phyloP scores from a whole-genome alignment of 1,140 invertebrate genomes.

The Gonatopus flavifemur region DNA sequence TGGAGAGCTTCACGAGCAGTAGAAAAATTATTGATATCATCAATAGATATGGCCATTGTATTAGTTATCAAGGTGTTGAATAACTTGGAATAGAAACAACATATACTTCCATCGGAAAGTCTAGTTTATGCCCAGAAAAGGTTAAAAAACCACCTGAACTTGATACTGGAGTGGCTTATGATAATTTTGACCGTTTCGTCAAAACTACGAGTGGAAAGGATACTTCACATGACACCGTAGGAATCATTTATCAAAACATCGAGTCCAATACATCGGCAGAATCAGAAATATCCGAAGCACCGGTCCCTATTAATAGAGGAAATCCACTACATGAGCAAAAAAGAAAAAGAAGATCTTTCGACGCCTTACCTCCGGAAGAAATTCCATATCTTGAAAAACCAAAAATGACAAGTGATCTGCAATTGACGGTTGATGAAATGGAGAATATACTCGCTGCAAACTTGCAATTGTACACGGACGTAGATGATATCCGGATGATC shows the following conservation, averaged over 20 bases:
- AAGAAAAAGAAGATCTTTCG: slow-evolving; percentile 10
- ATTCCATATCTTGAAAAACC: slow-evolving; percentile 23
- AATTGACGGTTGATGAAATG: background rate
- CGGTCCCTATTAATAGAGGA: background rate
- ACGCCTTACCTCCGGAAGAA: slow-evolving; percentile 4
- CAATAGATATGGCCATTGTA: slow-evolving; percentile 36
- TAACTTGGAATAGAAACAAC: slow-evolving; percentile 34
- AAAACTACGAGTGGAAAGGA: slow-evolving; percentile 51
- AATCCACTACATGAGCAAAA: too few species aligned
- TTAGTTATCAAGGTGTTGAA: slow-evolving; percentile 32
- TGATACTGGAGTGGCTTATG: slow-evolving; percentile 38
- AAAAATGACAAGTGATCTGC: slow-evolving; percentile 14
- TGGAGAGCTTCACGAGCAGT: slow-evolving; percentile 39
- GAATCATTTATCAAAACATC: too few species aligned
- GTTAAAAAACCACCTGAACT: slow-evolving; percentile 21
- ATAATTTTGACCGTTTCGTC: slow-evolving; percentile 52
- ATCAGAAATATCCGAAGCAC: background rate
- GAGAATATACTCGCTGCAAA: background rate
- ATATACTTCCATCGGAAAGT: slow-evolving; percentile 7
- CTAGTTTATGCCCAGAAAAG: slow-evolving; percentile 27
- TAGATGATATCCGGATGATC: slow-evolving; percentile 16
- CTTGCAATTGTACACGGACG: background rate
- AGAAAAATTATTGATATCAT: slow-evolving; percentile 39
- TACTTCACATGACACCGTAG: too few species aligned
- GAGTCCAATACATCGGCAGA: background rate